Evolutionary conservation across 2,797 vertebrate species (phyloP).

Genomic region (Parauchenoglanis ngamensis): DNA sequence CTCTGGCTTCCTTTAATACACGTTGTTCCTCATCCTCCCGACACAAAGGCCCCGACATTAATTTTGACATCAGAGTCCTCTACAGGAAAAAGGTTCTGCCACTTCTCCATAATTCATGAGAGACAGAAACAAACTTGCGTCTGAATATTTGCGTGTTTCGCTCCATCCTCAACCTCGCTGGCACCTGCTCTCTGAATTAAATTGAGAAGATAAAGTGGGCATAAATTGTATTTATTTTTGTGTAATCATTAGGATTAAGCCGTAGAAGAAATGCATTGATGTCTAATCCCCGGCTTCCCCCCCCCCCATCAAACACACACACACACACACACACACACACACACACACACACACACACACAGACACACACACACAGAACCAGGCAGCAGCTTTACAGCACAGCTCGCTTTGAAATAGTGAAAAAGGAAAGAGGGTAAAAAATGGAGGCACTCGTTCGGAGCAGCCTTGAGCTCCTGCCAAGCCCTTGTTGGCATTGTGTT

Average conservation of each 20-base stretch:
- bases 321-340: background rate
- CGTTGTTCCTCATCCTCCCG: constrained; percentile 10
- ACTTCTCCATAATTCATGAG: background rate
- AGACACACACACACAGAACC: constrained; percentile 2
- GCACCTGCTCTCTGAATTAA: constrained; percentile 73
- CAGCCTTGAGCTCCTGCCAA: constrained; percentile 88
- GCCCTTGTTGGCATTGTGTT: constrained; percentile 80
- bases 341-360: background rate
- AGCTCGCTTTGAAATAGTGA: constrained; percentile 82
- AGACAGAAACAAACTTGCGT: constrained; percentile 4
- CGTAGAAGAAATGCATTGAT: constrained; percentile 79
- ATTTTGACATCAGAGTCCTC: constrained; percentile 40
- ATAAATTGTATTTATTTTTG: constrained; percentile 88
- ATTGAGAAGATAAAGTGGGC: constrained; percentile 68
- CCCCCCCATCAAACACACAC: constrained; percentile 1
- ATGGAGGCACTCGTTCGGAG: constrained; percentile 79
- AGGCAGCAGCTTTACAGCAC: constrained; percentile 70
- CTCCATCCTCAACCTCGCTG: constrained; percentile 55
- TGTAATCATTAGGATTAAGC: constrained; percentile 88
- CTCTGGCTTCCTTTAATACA: constrained; percentile 28
- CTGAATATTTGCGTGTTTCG: background rate
- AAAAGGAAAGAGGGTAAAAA: constrained; percentile 42
- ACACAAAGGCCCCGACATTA: constrained; percentile 33
- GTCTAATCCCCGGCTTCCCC: constrained; percentile 76
- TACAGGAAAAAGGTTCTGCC: constrained; percentile 4